Evolutionary conservation across 2,888 invertebrate species (phyloP), one percentile per base, ranked within the genome.

Genomic region (Hemicrepidius hirtus): DNA sequence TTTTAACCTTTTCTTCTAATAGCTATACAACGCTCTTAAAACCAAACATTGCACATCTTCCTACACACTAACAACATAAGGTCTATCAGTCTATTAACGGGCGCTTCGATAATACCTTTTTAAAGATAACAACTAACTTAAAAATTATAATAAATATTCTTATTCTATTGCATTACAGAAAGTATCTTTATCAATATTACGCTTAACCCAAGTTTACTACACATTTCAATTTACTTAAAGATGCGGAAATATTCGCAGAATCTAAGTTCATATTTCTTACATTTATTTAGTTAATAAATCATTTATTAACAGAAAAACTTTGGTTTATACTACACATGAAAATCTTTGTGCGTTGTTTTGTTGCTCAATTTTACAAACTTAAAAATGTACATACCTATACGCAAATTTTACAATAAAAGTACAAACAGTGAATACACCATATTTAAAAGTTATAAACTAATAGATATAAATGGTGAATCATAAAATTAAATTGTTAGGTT

Each of bases 11-110:
- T 32, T 59, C 24, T 10, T 32, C 59, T 60, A 68, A 40, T 10
- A 37, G 10, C 32, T 57, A 55, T 65, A 70, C 63, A 71, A 46
- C 55, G 63, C 44, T 41, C 41, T 49, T 32, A 37, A 50, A 68
- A 63, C 49, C 12, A 60, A 71, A 72, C 59, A 76, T 76, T 76
- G 76, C 76, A 76, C 76, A 68, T 76, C 53, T 37, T 70, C 62
- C 64, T 68, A 72, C 32, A 64, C n/a, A 35, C 55, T 75, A 75
- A 60, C 57, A 75, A 73, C 75, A 74, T 74, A 76, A 73, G 59
- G 62, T 66, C 73, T 75, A 75, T 76, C 76, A 76, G 76, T 76
- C 76, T 76, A 76, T 73, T 65, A 37, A 69, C 59, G 65, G 68
- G 65, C 50, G 60, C 28, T 53, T 50, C 16, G 44, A 44, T 6